Evolutionary conservation across 2,797 vertebrate species (phyloP).

Genomic region (Triplophysa yarkandensis): DNA sequence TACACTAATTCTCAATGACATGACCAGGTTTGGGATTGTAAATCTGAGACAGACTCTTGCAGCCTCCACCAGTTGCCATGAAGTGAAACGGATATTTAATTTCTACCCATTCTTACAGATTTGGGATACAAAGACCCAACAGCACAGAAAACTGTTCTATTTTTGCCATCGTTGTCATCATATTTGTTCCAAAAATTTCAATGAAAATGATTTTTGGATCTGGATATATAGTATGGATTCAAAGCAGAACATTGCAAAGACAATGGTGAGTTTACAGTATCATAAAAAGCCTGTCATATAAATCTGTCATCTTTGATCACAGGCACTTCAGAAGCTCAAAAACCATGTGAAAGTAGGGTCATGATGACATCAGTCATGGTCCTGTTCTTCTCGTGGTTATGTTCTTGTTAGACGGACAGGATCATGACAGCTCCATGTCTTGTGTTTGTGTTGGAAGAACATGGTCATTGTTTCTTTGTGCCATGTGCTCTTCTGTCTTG

Average conservation of each 20-base stretch:
- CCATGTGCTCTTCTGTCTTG: too few species aligned
- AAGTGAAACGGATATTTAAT: slow-evolving; percentile 1
- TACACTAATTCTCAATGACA: not conserved
- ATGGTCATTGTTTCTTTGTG: too few species aligned
- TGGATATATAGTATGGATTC: not conserved
- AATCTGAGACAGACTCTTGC: not conserved
- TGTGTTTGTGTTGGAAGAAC: too few species aligned
- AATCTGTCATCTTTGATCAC: not conserved
- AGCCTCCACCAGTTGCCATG: not conserved
- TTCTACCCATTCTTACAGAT: not conserved
- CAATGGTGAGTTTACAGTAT: too few species aligned
- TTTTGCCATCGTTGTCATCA: not conserved
- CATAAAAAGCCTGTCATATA: too few species aligned
- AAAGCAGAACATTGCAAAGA: slow-evolving; percentile 33
- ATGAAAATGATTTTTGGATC: not conserved
- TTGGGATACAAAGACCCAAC: not conserved
- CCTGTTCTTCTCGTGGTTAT: too few species aligned
- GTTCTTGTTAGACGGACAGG: too few species aligned
- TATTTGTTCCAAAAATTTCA: not conserved
- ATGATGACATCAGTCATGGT: too few species aligned
- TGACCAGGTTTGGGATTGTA: not conserved
- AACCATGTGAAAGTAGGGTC: too few species aligned
- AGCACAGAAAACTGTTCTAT: not conserved
- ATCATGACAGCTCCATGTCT: too few species aligned
- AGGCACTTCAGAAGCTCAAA: too few species aligned